Evolutionary conservation across 2,888 invertebrate genomes (phyloP).

Genomic region (Diogma glabrata): DNA sequence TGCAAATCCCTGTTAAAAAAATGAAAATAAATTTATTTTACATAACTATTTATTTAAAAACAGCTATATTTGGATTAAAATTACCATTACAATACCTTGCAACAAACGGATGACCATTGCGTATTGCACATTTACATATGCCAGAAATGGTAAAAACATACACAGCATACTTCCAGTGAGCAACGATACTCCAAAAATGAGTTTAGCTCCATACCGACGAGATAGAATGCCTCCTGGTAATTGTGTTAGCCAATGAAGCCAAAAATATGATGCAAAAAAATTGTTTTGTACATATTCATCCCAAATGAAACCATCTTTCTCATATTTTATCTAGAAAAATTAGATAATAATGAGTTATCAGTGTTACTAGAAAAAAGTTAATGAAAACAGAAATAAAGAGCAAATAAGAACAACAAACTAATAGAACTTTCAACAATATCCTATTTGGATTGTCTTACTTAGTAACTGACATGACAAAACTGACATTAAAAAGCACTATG

Average conservation of each 20-base stretch:
- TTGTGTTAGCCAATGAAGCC: slow-evolving; percentile 59
- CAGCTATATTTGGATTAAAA: slow-evolving; percentile 22
- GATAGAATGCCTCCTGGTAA: slow-evolving; percentile 61
- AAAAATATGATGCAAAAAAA: slow-evolving; percentile 57
- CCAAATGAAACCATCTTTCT: slow-evolving; percentile 43
- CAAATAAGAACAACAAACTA: too few relatives aligned
- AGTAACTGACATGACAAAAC: too few relatives aligned
- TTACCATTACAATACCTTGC: slow-evolving; percentile 58
- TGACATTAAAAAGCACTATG: too few relatives aligned
- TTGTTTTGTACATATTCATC: slow-evolving; percentile 51
- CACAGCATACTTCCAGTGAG: slow-evolving; percentile 50
- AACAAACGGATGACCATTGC: slow-evolving; percentile 48
- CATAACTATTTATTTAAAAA: neutral
- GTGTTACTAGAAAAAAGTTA: too few relatives aligned
- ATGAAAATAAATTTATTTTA: neutral
- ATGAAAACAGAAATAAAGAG: too few relatives aligned
- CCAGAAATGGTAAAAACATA: slow-evolving; percentile 50
- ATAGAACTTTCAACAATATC: too few relatives aligned
- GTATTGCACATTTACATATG: slow-evolving; percentile 43
- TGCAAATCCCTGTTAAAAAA: slow-evolving; percentile 42
- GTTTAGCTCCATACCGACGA: slow-evolving; percentile 56
- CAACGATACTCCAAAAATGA: slow-evolving; percentile 55
- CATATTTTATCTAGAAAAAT: slow-evolving; percentile 25
- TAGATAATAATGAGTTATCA: neutral
- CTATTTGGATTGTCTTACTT: too few relatives aligned